Evolutionary conservation across 2,888 invertebrate species (phyloP), one percentile per base, ranked within the genome.

Genomic region (Dendrolimus pini): DNA sequence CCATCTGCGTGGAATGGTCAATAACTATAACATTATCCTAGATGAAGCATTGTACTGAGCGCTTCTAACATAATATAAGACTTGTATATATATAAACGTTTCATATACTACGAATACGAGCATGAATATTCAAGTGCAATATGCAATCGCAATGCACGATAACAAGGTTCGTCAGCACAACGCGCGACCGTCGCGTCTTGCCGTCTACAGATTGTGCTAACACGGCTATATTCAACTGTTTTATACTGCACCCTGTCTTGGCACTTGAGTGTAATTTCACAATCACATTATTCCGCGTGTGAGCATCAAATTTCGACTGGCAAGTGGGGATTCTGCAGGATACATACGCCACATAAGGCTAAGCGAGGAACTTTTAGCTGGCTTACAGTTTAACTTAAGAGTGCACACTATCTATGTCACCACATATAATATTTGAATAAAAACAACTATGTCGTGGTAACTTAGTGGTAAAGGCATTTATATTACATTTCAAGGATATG

Each of bases 161-260:
- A 89, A 89, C 87, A 87, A 86, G 88, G 79, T 83, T 88, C 86
- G 89, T 89, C 89, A 89, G 89, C 86, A 77, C 71, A 86, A 82
- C 71, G 70, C 66, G 71, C 68, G 64, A 66, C 66, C 65, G 66
- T 63, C 64, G 67, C 67, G 66, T 60, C 67, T 61, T 62, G 64
- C 61, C 62, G 71, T 69, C 71, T 63, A 72, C 68, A 75, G 75
- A 75, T 82, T 78, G 66, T 75, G 78, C 78, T 73, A 80, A 75
- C 77, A 76, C 76, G 70, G 71, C 72, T 71, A 65, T 66, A 64
- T 64, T 63, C 64, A 70, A 68, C 68, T 61, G 67, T 71, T 66
- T 69, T 60, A 67, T 65, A 63, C 66, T 65, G 63, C 58, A 64
- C 65, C 67, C 68, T 72, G 69, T 75, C 78, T 82, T 83, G 80